Evolutionary conservation across 2,888 invertebrate species (phyloP).

Genomic region (Scaptomyza reducta): DNA sequence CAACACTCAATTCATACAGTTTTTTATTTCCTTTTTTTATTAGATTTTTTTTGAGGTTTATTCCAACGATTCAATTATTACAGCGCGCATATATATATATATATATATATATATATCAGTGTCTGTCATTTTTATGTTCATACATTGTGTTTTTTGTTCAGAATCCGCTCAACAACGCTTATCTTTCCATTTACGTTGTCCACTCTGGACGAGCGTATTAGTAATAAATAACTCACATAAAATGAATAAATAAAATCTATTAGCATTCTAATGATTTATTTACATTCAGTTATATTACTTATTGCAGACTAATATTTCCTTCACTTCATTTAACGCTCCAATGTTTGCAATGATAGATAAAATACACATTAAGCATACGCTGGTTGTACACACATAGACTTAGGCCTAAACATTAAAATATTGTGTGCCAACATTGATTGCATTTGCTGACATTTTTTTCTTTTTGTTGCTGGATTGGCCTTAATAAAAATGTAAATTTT

Average conservation of each 20-base stretch:
- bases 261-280: constrained; percentile 65
- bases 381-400: constrained; percentile 28
- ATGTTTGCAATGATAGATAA: constrained; percentile 36
- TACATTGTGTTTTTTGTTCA: neutral
- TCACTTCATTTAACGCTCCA: constrained; percentile 21
- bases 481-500: constrained; percentile 76
- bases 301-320: constrained; percentile 14
- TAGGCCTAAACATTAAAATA: constrained; percentile 24
- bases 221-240: constrained; percentile 31
- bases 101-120: neutral
- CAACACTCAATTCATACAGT: neutral
- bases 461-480: constrained; percentile 8
- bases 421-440: constrained; percentile 48
- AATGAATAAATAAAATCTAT: constrained; percentile 51
- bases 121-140: constrained; percentile 19
- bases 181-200: constrained; percentile 14
- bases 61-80: constrained; percentile 9
- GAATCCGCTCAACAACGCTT: constrained; percentile 10
- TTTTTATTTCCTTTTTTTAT: neutral
- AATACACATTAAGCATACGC: constrained; percentile 45
- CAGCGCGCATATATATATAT: constrained; percentile 7
- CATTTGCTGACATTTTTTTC: constrained; percentile 44
- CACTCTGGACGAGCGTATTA: constrained; percentile 16
- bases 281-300: constrained; percentile 32
- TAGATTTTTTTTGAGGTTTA: neutral